A percentile compares a stretch with the other conserved stretches of the same genome.
Evolutionary conservation across 2,888 invertebrate genomes (phyloP).

Genomic region (Drosophila ustulata): DNA sequence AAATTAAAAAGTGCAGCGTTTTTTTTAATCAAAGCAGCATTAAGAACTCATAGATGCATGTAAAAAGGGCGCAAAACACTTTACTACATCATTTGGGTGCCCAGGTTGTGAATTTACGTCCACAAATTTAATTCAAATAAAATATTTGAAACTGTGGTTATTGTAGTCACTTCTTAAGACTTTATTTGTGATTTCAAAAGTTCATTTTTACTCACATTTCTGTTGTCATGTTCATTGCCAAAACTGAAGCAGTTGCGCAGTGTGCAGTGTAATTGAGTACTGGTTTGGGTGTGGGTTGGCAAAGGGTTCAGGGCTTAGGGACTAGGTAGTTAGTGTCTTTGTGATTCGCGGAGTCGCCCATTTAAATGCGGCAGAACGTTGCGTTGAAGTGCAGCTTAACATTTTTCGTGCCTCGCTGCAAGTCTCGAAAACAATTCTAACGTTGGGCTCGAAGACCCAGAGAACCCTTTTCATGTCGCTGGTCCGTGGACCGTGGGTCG

Average conservation of each 20-base stretch:
- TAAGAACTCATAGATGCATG: constrained; percentile 49
- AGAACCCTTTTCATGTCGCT: constrained; percentile 52
- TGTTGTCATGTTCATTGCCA: background rate
- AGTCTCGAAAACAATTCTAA: constrained; percentile 48
- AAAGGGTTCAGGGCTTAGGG: background rate
- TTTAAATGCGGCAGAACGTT: constrained; percentile 54
- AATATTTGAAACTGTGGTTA: too few species aligned
- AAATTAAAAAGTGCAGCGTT: constrained; percentile 78
- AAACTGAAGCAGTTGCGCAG: constrained; percentile 23
- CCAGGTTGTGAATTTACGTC: too few species aligned
- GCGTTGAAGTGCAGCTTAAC: constrained; percentile 63
- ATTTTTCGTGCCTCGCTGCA: constrained; percentile 49
- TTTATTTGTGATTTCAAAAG: background rate
- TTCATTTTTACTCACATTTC: background rate
- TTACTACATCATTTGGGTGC: constrained; percentile 18
- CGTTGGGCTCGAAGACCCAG: constrained; percentile 14
- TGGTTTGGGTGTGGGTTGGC: background rate
- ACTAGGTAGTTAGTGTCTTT: background rate
- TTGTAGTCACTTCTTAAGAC: too few species aligned
- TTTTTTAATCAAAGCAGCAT: constrained; percentile 81
- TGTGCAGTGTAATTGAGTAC: constrained; percentile 55
- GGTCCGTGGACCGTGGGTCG: constrained; percentile 2
- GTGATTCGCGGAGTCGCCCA: constrained; percentile 20
- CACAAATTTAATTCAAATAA: too few species aligned
- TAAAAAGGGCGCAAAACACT: constrained; percentile 28